Evolutionary conservation across 2,888 invertebrate genomes (phyloP), one percentile per base, ranked within the genome.

Genomic region (Archips xylosteana): DNA sequence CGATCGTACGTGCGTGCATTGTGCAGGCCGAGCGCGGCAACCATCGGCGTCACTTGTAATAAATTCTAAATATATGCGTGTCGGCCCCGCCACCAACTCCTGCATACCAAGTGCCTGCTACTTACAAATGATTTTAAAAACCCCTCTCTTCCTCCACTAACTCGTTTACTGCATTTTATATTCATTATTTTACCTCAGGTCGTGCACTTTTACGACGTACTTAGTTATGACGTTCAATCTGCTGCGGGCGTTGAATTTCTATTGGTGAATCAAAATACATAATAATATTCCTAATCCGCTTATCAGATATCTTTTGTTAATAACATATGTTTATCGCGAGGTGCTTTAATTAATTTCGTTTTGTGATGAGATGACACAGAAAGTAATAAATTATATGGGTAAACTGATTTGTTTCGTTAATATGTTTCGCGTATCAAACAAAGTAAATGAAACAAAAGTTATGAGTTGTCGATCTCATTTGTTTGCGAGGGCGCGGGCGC

Each of bases 31-130:
- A 6, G 6, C 89, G 90, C 90, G 83, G 85, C 79, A 84, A 83
- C 84, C 85, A 85, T 85, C 85, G 87, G 72, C 81, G 84, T 85
- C 86, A 85, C 85, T 82, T 81, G 86, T 87, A 89, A 90, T 92
- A 92, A 92, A 92, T 90, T 90, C 92, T 90, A 92, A 91, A 89
- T 92, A 91, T 92, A 89, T 88, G 85, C 88, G 86, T 83, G 83
- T 81, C 72, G 82, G 79, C 77, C 79, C 73, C 80, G 75, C 77
- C 77, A 78, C 76, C 77, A 79, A 75, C 78, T 74, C 77, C 82
- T 86, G 92, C 87, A 93, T 93, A 91, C 91, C 84, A 92, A 92
- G 87, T 88, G 85, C 83, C 80, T 78, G 67, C 64, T 66, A 77
- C 74, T 76, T 86, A 85, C 87, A 91, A 92, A 92, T 89, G 83